Base-by-base conservation (phyloP, 2,888 invertebrate genomes). In the Omphaloscelis lunosa region DNA sequence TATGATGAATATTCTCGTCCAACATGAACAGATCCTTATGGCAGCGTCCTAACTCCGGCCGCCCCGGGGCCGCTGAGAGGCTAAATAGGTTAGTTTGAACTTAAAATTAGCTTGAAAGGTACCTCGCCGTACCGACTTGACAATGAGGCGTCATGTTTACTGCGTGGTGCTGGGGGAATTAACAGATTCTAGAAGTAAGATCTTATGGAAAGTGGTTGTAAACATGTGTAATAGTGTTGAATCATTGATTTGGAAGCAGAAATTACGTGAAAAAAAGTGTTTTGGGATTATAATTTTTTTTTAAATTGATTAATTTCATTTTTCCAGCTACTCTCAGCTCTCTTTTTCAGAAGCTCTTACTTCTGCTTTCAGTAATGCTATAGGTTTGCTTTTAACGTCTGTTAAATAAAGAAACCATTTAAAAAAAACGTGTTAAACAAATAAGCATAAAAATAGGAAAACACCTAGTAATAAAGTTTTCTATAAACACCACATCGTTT, bases 31-130 rank as follows among this genome's bases (percentile, higher is more conserved):
- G 23, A 12, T 65, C 78, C 51, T 71, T 79, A 77, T 79, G 53
- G 0, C 70, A 39, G 9, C 58, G 74, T 56, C 81, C 61, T 83
- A 77, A 75, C 73, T 75, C 61, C 29, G 53, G 77, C 68, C 69
- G 63, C 80, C 78, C 65, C 56, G 75, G 72, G 72, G 77, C 75
- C 75, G 81, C 56, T 45, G 68, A 77, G 70, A 79, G 73, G 83
- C 89, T 91, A 91, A 91, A 88, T 89, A 86, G 83, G 88, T 91
- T 91, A 90, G 89, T 83, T 82, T 83, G 83, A 88, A 87, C 87
- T 89, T 89, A 85, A 88, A 89, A 90, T 91, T 88, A 89, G 83
- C 85, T 82, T 88, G 80, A 74, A 77, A 85, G 85, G 85, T 83
- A 76, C 73, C 79, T 71, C 76, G 67, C 63, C 79, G 77, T 41